phyloP scores from a whole-genome alignment of 2,888 invertebrate species.

The Isotomurus palustris region DNA sequence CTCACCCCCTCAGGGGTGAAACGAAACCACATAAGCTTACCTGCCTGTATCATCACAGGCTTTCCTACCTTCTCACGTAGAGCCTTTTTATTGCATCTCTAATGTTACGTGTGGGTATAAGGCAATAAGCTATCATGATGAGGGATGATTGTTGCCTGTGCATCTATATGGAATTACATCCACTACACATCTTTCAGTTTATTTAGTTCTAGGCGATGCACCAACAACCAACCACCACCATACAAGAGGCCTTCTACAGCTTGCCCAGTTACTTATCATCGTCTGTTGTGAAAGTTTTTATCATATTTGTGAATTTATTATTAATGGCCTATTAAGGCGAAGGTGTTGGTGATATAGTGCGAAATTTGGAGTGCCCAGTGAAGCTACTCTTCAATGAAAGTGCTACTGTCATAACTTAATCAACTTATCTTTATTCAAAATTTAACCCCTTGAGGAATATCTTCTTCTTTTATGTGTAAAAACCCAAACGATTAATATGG shows the following conservation, averaged over 20 bases:
- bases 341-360: not conserved
- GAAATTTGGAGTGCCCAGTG: too few relatives aligned
- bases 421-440: too few relatives aligned
- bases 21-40: slow-evolving; percentile 14
- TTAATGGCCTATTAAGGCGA: not conserved
- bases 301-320: not conserved
- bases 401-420: too few relatives aligned
- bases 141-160: too few relatives aligned
- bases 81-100: too few relatives aligned
- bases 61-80: too few relatives aligned
- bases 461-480: too few relatives aligned
- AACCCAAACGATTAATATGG: slow-evolving; percentile 1
- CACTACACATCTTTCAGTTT: not conserved
- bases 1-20: slow-evolving; percentile 10
- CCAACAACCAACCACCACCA: not conserved
- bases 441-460: too few relatives aligned
- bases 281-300: slow-evolving; percentile 5
- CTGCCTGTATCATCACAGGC: too few relatives aligned
- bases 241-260: not conserved
- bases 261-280: not conserved
- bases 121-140: too few relatives aligned
- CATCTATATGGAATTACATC: slow-evolving; percentile 12
- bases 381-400: too few relatives aligned
- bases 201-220: slow-evolving; percentile 11
- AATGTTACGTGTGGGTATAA: too few relatives aligned